phyloP scores from a whole-genome alignment of 2,797 vertebrate species.

The Sphenopsis melanotis region DNA sequence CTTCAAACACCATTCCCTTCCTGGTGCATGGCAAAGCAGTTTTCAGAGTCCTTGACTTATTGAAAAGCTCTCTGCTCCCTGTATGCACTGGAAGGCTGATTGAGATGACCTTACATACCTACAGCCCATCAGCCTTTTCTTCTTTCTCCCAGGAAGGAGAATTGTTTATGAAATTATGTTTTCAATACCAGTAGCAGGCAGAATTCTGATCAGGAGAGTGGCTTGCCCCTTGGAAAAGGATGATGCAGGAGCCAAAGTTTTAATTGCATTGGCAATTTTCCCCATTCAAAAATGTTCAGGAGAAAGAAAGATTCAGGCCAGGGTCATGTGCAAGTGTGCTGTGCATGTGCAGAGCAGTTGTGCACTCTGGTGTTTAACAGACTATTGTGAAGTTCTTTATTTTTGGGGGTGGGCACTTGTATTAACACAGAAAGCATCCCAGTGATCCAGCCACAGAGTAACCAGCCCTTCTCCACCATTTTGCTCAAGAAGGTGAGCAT shows the following conservation, averaged over 20 bases:
- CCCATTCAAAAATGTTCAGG: background rate
- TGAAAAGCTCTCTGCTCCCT: background rate
- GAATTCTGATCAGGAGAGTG: background rate
- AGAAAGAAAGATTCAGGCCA: background rate
- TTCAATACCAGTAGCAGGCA: background rate
- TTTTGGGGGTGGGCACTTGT: background rate
- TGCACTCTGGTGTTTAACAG: background rate
- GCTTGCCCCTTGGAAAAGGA: conserved; percentile 1
- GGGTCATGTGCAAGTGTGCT: background rate
- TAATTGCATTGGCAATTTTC: conserved; percentile 49
- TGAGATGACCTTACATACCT: conserved; percentile 24
- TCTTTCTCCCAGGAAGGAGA: conserved; percentile 19
- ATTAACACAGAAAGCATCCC: background rate
- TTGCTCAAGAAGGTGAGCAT: background rate
- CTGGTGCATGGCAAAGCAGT: background rate
- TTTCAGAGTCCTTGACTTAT: background rate
- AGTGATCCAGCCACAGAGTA: background rate
- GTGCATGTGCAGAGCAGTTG: background rate
- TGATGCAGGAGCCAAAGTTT: conserved; percentile 18
- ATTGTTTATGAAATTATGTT: conserved; percentile 45
- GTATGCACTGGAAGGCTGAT: background rate
- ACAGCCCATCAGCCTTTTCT: conserved; percentile 26
- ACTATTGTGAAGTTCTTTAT: background rate
- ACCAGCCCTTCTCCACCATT: background rate
- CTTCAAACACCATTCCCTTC: background rate